Evolutionary conservation across 2,113 vertebrate genomes (phyloP).

Genomic region (Malurus cyaneus): DNA sequence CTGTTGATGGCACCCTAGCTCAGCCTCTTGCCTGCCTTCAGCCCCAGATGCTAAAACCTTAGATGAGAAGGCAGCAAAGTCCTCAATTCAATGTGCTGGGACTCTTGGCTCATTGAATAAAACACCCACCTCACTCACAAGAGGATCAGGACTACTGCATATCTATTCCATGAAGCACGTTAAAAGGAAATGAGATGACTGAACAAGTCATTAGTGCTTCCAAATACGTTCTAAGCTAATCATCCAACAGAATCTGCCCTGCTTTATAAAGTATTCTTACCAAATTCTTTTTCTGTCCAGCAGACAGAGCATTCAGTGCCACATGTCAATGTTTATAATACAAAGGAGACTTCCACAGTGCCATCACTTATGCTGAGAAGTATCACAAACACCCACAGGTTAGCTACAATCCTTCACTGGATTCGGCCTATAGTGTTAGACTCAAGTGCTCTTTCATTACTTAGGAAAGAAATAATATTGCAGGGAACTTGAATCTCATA

Average conservation of each 20-base stretch:
- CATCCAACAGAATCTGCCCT: not conserved
- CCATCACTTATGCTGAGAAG: fast-evolving
- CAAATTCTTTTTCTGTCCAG: not conserved
- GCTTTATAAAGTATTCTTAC: not conserved
- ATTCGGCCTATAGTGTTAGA: not conserved
- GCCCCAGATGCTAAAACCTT: not conserved
- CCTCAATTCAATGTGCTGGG: fast-evolving
- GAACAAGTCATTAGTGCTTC: not conserved
- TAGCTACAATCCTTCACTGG: not conserved
- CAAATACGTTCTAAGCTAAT: not conserved
- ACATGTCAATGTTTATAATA: not conserved
- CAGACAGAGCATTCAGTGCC: not conserved
- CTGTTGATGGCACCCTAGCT: not conserved
- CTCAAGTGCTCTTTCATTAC: not conserved
- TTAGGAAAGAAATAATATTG: not conserved
- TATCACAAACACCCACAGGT: not conserved
- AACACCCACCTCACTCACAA: not conserved
- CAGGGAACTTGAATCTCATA: not conserved
- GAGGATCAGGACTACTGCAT: not conserved
- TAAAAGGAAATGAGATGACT: not conserved
- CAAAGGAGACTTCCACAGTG: not conserved
- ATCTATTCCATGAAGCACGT: not conserved
- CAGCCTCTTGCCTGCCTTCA: not conserved
- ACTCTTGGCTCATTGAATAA: not conserved
- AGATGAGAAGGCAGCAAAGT: not conserved